Conservation (phyloP, 2,797 vertebrate genomes). For the Graptemys geographica region DNA sequence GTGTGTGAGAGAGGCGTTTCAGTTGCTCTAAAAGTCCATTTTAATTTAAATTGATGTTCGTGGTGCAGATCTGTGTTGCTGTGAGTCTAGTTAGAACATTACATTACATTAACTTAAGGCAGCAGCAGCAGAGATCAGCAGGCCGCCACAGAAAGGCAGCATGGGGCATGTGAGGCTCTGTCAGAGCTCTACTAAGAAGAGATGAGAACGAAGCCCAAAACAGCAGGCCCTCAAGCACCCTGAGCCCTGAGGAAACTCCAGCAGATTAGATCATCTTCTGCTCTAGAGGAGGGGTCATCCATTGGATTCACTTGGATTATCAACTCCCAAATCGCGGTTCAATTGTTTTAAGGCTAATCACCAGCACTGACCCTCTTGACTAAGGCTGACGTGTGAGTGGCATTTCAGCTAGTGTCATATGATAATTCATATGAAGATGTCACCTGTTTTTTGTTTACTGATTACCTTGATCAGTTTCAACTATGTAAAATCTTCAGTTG, state of each 20-base stretch:
- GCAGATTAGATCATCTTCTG: not conserved
- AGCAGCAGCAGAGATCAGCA: not conserved
- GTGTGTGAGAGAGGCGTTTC: not conserved
- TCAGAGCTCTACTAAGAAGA: not conserved
- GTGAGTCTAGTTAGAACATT: not conserved
- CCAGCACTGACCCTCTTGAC: not conserved
- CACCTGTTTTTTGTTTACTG: not conserved
- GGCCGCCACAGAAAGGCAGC: not conserved
- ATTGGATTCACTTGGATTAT: not conserved
- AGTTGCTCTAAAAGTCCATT: not conserved
- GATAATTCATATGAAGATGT: not conserved
- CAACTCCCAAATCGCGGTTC: not conserved
- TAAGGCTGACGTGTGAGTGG: not conserved
- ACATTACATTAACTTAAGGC: not conserved
- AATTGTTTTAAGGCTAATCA: not conserved
- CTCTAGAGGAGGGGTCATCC: not conserved
- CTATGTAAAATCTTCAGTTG: not conserved
- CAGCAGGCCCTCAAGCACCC: not conserved
- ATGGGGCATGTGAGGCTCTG: not conserved
- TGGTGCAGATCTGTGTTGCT: not conserved
- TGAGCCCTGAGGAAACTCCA: not conserved
- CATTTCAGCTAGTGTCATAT: not conserved
- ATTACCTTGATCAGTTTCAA: not conserved
- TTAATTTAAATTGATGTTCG: not conserved
- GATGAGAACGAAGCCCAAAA: not conserved